Conservation (phyloP, 2,888 invertebrate species). For the Margaritifera margaritifera region DNA sequence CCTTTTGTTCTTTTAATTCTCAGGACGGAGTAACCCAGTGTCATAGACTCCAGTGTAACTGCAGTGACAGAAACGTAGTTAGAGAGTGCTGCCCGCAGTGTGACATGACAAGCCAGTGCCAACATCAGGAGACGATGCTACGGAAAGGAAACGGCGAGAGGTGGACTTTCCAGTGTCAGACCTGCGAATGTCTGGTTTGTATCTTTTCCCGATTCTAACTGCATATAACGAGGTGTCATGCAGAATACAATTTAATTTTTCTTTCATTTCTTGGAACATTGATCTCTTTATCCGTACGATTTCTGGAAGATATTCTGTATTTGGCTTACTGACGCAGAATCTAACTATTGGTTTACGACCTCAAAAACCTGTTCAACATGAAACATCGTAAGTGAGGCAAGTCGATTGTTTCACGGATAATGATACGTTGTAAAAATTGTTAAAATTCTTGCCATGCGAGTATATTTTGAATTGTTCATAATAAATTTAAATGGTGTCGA, state of each 20-base stretch:
- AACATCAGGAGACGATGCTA: constrained; percentile 84
- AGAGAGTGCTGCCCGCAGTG: constrained; percentile 87
- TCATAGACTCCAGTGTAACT: constrained; percentile 82
- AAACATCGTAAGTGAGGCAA: no score
- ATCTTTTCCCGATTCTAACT: background rate
- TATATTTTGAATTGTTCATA: no score
- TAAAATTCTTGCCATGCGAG: no score
- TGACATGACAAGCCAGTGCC: constrained; percentile 77
- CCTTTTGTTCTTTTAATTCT: constrained; percentile 8
- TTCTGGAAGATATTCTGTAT: background rate
- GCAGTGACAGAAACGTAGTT: constrained; percentile 73
- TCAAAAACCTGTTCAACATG: no score
- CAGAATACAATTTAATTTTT: no score
- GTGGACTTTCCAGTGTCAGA: constrained; percentile 93
- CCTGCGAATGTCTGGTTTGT: constrained; percentile 89
- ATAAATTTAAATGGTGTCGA: no score
- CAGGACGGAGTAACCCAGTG: constrained; percentile 77
- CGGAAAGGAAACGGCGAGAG: constrained; percentile 86
- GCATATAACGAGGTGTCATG: no score
- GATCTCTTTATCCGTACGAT: no score
- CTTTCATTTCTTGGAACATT: background rate
- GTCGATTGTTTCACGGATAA: no score
- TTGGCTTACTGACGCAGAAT: background rate
- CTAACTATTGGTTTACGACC: background rate
- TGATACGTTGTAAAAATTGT: no score